Base-by-base conservation (phyloP, 2,797 vertebrate species). In the Gymnothorax reevesii region DNA sequence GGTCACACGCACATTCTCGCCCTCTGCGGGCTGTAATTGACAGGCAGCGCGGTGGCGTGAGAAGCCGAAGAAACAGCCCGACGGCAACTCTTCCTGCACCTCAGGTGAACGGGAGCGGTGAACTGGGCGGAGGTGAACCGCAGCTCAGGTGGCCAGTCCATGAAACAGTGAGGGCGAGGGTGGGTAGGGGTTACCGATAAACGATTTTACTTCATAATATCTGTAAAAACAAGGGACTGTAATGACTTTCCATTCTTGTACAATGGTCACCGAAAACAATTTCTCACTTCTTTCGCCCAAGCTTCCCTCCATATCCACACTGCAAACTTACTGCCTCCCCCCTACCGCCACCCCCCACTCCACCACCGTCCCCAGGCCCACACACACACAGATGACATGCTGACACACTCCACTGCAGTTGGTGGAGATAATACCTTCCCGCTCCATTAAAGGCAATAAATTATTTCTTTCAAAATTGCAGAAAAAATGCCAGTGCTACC, bases 1-100 rank as follows among this genome's bases (percentile, higher is more conserved):
- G 52, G 42, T 79, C 25, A 82, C 85, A 69, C 55, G 52, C 62
- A 79, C 73, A 27, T 33, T 55, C 85, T 49, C 57, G 49, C 82
- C 71, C 33, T 80, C 60, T 60, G 52, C 13, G 79, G 62, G 20
- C 22, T 69, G 83, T 87, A 83, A 75, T 73, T 55, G 88, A 88
- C 83, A 64, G 80, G 69, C 49, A 7, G 33, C 52, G 42, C 55
- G 27, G 20, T 88, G 85, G 85, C 88, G 88, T 88, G 88, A 88
- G 83, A 88, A 86, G 85, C 85, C 83, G 73, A 27, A 60, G 75
- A 71, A 57, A 27, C 82, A 33, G 22, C 62, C 62, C 33, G 1
- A 20, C 62, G 4, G 62, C 62, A 20, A 22, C 54, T 54, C 57
- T 75, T 59, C 64, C 83, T 83, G 59, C 85, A 86, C 64, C 55